phyloP scores from a whole-genome alignment of 2,888 invertebrate genomes.

The Drosophila subquinaria region DNA sequence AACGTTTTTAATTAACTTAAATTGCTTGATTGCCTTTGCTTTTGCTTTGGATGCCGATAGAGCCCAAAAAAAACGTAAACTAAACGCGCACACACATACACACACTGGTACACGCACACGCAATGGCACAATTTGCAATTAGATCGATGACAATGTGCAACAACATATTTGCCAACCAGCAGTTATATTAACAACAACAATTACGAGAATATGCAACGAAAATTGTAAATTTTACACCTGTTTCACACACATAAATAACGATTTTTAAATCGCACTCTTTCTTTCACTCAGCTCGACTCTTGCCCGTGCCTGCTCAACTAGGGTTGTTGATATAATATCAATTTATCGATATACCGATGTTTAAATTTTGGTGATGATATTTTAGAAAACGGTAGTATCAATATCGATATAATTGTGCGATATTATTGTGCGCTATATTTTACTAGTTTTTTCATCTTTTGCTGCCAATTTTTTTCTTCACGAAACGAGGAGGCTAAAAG shows the following conservation, averaged over 20 bases:
- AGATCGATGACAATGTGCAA: constrained; percentile 44
- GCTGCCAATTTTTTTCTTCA: too few relatives aligned
- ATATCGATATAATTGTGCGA: too few relatives aligned
- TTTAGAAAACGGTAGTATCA: too few relatives aligned
- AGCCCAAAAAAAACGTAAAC: constrained; percentile 60
- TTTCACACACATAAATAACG: constrained; percentile 59
- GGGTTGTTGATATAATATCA: too few relatives aligned
- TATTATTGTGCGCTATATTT: too few relatives aligned
- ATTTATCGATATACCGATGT: too few relatives aligned
- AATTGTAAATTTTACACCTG: constrained; percentile 55
- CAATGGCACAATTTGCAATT: constrained; percentile 67
- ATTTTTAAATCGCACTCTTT: constrained; percentile 49
- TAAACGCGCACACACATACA: constrained; percentile 60
- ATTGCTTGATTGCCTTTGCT: constrained; percentile 58
- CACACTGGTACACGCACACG: constrained; percentile 48
- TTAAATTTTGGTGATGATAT: too few relatives aligned
- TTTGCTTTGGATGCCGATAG: constrained; percentile 53
- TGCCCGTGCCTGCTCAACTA: constrained; percentile 32
- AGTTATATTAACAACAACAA: constrained; percentile 44
- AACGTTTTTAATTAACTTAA: constrained; percentile 76
- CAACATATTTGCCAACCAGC: constrained; percentile 57
- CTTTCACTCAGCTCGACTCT: constrained; percentile 39
- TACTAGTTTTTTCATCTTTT: too few relatives aligned
- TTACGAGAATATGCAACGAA: constrained; percentile 28
- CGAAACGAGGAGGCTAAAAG: too few relatives aligned